Percentiles rank a stretch among this genome's conserved stretches.
Conservation (phyloP, 2,797 vertebrate species). For the Intellagama lesueurii region DNA sequence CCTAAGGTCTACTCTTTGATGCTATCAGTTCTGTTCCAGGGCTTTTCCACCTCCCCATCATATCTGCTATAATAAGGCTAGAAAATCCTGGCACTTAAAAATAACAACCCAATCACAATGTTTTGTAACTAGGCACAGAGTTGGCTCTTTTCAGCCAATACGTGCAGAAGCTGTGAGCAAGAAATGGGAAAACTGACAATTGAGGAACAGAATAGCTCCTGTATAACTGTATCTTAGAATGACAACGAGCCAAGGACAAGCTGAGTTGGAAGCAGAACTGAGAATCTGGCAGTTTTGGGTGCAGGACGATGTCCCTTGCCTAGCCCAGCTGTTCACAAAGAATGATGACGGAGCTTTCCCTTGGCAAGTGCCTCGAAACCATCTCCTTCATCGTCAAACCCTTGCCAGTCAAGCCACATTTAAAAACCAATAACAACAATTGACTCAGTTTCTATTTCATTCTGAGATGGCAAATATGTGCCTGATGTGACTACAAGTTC, state of each 20-base stretch:
- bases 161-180: background rate
- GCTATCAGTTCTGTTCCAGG: background rate
- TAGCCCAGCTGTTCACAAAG: rapidly evolving
- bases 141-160: background rate
- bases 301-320: slow-evolving; percentile 12
- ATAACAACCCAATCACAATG: slow-evolving; percentile 22
- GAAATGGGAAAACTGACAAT: background rate
- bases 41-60: slow-evolving; percentile 22
- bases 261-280: background rate
- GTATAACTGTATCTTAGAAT: background rate
- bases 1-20: background rate
- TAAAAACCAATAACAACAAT: background rate
- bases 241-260: background rate
- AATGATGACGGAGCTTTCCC: background rate
- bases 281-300: slow-evolving; percentile 18
- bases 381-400: rapidly evolving
- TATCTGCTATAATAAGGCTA: slow-evolving; percentile 41
- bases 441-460: background rate
- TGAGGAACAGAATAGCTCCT: background rate
- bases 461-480: background rate
- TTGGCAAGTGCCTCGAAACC: background rate
- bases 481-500: background rate
- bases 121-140: slow-evolving; percentile 1
- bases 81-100: background rate
- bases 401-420: background rate